Base-by-base conservation (phyloP, 2,113 vertebrate species). In the Odontesthes bonariensis region DNA sequence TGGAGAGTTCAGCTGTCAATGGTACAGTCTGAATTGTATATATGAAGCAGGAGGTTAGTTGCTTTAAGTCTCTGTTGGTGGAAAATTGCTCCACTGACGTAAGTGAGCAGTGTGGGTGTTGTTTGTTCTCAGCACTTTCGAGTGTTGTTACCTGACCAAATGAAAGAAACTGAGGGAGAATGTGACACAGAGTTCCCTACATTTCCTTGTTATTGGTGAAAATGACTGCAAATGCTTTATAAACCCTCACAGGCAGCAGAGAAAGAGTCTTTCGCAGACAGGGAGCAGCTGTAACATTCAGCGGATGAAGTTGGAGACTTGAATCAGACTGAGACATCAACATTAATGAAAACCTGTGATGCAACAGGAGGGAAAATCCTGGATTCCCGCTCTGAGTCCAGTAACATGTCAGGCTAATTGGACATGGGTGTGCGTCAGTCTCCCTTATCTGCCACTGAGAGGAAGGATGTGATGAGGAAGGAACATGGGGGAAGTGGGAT, bases 361-460 rank as follows among this genome's bases (percentile, higher is more conserved):
- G 32, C 85, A 74, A 82, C 81, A 55, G 79, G 77, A 83, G 74
- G 60, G 63, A 75, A 65, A 78, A 82, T 84, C 75, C 79, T 58
- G 65, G 71, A 79, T 81, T 70, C 33, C 76, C 66, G 59, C 72
- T 83, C 20, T 17, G 59, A 78, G 71, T 81, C 63, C 67, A 52
- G 61, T 84, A 85, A 82, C 80, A 77, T 82, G 82, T 78, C 63
- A 38, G 44, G 35, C 77, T 89, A 87, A 83, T 88, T 86, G 67
- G 84, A 84, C 77, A 58, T 38, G 68, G 71, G 55, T 77, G 69
- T 79, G 83, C 89, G 62, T 85, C 75, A 57, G 57, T 47, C 33
- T 46, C 52, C 52, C 49, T 62, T 27, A 57, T 73, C 51, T 61
- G 69, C 16, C 49, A 76, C 23, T 0, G 59, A 59, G 75, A 72